phyloP scores from a whole-genome alignment of 2,888 invertebrate genomes.

The Stenodema calcarata region DNA sequence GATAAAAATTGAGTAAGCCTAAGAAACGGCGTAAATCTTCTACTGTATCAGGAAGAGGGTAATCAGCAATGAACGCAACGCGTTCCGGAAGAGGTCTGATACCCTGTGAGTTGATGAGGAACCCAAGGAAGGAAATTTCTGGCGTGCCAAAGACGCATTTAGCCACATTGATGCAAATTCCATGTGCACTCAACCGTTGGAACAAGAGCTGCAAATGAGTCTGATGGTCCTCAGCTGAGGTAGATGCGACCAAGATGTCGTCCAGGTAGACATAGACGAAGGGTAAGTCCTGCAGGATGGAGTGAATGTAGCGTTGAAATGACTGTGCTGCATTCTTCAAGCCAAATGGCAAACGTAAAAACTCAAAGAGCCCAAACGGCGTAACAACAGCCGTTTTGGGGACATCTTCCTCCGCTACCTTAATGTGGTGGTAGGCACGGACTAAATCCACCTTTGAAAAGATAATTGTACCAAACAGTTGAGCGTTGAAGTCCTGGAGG shows the following conservation, averaged over 20 bases:
- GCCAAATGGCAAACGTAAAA: slow-evolving; percentile 55
- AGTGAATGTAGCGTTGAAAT: slow-evolving; percentile 58
- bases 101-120: slow-evolving; percentile 56
- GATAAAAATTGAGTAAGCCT: slow-evolving; percentile 53
- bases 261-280: slow-evolving; percentile 57
- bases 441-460: slow-evolving; percentile 56
- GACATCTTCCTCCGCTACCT: slow-evolving; percentile 56
- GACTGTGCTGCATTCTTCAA: slow-evolving; percentile 56
- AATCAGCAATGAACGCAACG: slow-evolving; percentile 58
- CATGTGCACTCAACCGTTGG: slow-evolving; percentile 56
- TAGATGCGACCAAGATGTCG: slow-evolving; percentile 56
- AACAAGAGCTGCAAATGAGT: slow-evolving; percentile 53
- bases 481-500: slow-evolving; percentile 58
- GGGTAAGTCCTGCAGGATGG: slow-evolving; percentile 52
- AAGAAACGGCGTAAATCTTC: slow-evolving; percentile 51
- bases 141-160: slow-evolving; percentile 59
- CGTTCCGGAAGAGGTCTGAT: slow-evolving; percentile 59
- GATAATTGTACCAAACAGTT: slow-evolving; percentile 56
- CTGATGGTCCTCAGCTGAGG: slow-evolving; percentile 54
- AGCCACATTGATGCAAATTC: slow-evolving; percentile 58
- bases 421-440: slow-evolving; percentile 61
- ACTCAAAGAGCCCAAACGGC: slow-evolving; percentile 58
- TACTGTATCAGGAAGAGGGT: slow-evolving; percentile 51
- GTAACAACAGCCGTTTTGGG: slow-evolving; percentile 51
- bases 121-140: slow-evolving; percentile 58